Base-by-base conservation (phyloP, 2,113 vertebrate genomes). In the Ornithorhynchus anatinus region DNA sequence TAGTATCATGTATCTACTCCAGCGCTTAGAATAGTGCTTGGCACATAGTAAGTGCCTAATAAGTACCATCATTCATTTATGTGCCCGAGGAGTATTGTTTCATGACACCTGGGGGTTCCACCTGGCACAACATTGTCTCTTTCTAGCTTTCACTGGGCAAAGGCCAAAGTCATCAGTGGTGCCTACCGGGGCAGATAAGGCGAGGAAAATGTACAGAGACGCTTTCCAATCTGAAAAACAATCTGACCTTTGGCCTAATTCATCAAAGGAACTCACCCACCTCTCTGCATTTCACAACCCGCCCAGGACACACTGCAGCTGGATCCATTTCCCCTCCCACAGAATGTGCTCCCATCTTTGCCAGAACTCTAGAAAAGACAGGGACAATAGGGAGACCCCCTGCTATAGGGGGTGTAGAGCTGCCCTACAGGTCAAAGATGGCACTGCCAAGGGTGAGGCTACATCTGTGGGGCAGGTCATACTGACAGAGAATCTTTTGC, bases 51-150 rank as follows among this genome's bases (percentile, higher is more conserved):
- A 33, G 47, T 44, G 25, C n/a, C 8, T 2, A 40, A 14, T 63
- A 48, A 40, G 35, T 40, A 13, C 33, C 27, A n/a, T 11, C 6
- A 29, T 3, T 12, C 77, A 83, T 76, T 79, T 79, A 69, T 70
- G 29, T 67, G 79, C 80, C 68, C 79, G 32, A 58, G 1, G 64
- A 52, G 8, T 31, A 48, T 5, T 35, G 0, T 1, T 60, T 78
- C 65, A 59, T 42, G 45, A 36, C 25, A 35, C 72, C 79, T 59
- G 27, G 19, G 53, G 59, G 5, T 31, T 47, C 51, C 22, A 2
- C 38, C 42, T 9, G 58, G 25, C 33, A 50, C 62, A 9, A 44
- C 25, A 39, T 40, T 40, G 16, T 44, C 45, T 65, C 75, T 47
- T 51, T 68, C n/a, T 63, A 25, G 56, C 48, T 66, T 35, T 39